These are phyloP conservation scores for Halcyon malimbica DNA, from an alignment of 2,113 vertebrate genomes.

Conservation along the genomic window DNA sequence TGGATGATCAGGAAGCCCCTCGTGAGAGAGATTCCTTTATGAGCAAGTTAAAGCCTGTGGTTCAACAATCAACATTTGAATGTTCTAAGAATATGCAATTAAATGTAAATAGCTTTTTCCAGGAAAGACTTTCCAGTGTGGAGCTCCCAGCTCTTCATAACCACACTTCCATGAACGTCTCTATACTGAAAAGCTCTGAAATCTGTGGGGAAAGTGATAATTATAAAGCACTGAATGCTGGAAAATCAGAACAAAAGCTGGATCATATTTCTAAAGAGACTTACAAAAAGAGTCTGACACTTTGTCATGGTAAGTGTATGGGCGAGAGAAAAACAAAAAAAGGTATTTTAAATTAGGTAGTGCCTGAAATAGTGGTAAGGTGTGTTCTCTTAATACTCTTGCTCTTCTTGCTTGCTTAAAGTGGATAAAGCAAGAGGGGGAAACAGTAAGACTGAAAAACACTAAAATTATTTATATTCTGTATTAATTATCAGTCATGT, in stretches of 20 bases:
- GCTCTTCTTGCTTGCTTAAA: neutral
- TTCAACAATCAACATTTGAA: neutral
- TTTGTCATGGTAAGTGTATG: constrained; percentile 60
- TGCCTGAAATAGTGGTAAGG: neutral
- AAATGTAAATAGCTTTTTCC: neutral
- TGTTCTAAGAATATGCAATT: neutral
- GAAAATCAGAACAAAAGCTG: constrained; percentile 17
- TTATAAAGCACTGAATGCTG: neutral
- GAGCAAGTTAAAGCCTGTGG: neutral
- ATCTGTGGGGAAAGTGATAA: neutral
- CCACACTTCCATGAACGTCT: neutral
- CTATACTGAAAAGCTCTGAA: neutral
- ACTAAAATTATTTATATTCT: neutral
- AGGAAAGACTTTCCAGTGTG: neutral
- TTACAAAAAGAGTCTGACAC: neutral
- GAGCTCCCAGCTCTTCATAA: neutral
- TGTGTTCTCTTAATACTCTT: neutral
- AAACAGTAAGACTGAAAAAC: neutral
- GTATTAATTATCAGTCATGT: neutral
- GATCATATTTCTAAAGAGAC: neutral
- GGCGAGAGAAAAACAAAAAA: neutral
- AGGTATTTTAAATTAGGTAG: neutral
- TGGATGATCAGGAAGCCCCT: neutral
- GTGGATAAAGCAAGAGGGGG: neutral
- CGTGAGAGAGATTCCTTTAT: neutral